Base-by-base conservation (phyloP, 1,140 invertebrate species). In the Drosophila sulfurigaster region DNA sequence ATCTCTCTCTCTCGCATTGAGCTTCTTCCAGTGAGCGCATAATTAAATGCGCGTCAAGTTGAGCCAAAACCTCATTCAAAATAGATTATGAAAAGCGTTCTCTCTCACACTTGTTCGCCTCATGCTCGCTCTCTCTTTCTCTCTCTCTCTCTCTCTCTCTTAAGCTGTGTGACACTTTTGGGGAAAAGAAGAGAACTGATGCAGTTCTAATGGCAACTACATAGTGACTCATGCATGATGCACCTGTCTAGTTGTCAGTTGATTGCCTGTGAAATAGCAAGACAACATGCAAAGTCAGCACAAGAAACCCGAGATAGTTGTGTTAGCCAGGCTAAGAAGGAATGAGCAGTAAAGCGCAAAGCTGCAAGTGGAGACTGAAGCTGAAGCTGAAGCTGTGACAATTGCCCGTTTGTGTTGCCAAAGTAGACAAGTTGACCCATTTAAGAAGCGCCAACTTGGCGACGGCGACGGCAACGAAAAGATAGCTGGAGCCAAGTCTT, bases 401-500 rank as follows among this genome's bases (percentile, higher is more conserved):
- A 86, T 86, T 86, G 82, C 58, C 82, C 75, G 66, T 74, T 83
- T 85, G 63, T 68, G 59, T 75, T 75, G 56, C 68, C 48, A 82
- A 70, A 78, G 66, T 67, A 82, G 82, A 87, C 82, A 79, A 87
- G 82, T 86, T 86, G 82, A 87, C 82, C 82, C 79, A 86, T 87
- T 86, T 85, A 58, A 59, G 38, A 8, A 5, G 16, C 54, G 65
- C 43, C 65, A 58, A 67, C 28, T 32, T 35, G 57, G 56, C 49
- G 41, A 32, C 56, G 2, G 25, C 3, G 1, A 1, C 11, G 20
- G 30, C 32, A 20, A 8, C 16, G 51, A 4, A 13, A 54, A 13
- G 35, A 41, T 57, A 11, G 54, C 16, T 64, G 20, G 20, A 59
- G 51, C 41, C 49, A 8, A 56, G 65, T 67, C 52, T 57, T 67